Conservation (phyloP, 2,113 vertebrate genomes). For the Corythornis madagascariensis region DNA sequence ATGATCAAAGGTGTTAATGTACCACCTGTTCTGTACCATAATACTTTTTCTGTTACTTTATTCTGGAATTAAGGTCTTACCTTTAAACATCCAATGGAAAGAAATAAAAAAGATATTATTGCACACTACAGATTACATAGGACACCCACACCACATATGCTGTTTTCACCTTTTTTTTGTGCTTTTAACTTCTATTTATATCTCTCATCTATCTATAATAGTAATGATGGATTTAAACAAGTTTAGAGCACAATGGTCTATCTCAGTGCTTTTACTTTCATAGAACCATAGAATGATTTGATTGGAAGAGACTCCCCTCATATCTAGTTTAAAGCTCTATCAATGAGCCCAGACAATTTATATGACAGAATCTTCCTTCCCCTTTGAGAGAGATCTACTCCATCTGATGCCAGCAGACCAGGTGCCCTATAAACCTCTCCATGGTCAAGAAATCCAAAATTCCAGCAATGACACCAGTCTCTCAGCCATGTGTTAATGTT, state of each 20-base stretch:
- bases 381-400: no score
- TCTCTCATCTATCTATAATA: neutral
- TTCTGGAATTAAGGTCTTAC: neutral
- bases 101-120: neutral
- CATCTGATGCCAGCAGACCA: no score
- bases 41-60: slow-evolving; percentile 7
- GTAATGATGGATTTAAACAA: neutral
- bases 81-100: slow-evolving; percentile 42
- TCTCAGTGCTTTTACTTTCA: neutral
- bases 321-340: no score
- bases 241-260: neutral
- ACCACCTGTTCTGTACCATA: slow-evolving; percentile 42
- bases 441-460: no score
- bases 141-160: neutral
- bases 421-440: no score
- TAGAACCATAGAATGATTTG: no score
- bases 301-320: no score
- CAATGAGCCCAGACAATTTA: no score
- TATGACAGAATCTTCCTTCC: no score
- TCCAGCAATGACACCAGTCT: no score
- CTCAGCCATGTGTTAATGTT: no score
- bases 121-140: neutral
- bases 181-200: neutral
- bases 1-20: slow-evolving; percentile 37
- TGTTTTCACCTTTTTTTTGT: neutral